These are phyloP conservation scores for Conchocele bisecta DNA, from an alignment of 2,888 invertebrate genomes.

Conservation along the genomic window DNA sequence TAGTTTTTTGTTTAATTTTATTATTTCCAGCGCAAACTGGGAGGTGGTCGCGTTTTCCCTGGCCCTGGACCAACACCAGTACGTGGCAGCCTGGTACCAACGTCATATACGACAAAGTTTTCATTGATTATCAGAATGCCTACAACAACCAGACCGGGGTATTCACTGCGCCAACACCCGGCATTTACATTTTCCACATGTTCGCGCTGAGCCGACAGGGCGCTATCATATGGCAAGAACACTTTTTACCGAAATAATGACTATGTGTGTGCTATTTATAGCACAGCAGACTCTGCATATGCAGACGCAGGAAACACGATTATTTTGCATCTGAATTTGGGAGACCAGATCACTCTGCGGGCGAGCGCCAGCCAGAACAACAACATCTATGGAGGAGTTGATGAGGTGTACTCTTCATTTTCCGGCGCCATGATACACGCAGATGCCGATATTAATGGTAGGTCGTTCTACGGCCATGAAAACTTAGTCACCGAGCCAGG, in stretches of 20 bases:
- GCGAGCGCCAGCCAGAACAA: conserved; percentile 27
- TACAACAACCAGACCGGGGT: conserved; percentile 41
- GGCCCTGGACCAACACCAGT: conserved; percentile 30
- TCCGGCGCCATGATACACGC: conserved; percentile 40
- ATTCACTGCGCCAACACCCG: conserved; percentile 38
- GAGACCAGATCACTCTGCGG: conserved; percentile 33
- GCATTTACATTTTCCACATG: conserved; percentile 57
- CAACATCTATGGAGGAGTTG: conserved; percentile 33
- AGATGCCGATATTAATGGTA: conserved; percentile 28
- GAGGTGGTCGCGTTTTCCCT: conserved; percentile 58
- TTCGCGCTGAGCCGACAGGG: conserved; percentile 35
- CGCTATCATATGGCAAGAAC: conserved; percentile 38
- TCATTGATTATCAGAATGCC: conserved; percentile 36
- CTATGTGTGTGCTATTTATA: conserved; percentile 49
- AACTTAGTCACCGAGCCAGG: too few species aligned
- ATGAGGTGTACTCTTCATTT: conserved; percentile 53
- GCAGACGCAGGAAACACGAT: conserved; percentile 58
- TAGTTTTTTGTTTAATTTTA: too few species aligned
- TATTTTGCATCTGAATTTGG: conserved; percentile 36
- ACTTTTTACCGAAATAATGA: conserved; percentile 48
- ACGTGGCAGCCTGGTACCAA: conserved; percentile 9
- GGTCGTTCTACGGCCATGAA: too few species aligned
- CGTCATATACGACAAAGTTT: conserved; percentile 42
- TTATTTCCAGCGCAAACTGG: too few species aligned
- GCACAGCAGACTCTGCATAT: conserved; percentile 35